Conservation (phyloP, 2,888 invertebrate species). For the Idaea biselata region DNA sequence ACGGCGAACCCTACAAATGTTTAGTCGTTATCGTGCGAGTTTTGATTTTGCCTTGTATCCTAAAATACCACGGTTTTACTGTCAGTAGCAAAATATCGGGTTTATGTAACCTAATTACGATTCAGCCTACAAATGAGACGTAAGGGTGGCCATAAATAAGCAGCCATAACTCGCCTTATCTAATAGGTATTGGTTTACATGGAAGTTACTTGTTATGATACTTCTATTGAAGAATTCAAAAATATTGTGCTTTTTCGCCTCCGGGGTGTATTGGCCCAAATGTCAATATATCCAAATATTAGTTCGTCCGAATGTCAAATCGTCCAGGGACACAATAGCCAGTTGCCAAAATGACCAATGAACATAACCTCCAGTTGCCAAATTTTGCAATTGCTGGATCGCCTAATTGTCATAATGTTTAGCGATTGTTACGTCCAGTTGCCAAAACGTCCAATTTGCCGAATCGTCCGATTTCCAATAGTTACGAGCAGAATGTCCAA, state of each 20-base stretch:
- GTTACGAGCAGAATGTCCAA: too few relatives aligned
- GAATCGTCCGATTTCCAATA: too few relatives aligned
- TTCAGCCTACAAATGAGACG: slow-evolving; percentile 1
- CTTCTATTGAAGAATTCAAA: neutral
- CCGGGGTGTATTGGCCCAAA: too few relatives aligned
- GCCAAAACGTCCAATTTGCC: too few relatives aligned
- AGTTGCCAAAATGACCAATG: too few relatives aligned
- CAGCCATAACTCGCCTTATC: neutral
- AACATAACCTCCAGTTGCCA: too few relatives aligned
- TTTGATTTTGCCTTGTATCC: slow-evolving; percentile 40
- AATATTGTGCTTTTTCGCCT: neutral
- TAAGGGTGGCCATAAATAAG: neutral
- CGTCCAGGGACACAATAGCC: too few relatives aligned
- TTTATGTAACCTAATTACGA: slow-evolving; percentile 1
- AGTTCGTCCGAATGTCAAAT: too few relatives aligned
- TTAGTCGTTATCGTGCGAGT: slow-evolving; percentile 49
- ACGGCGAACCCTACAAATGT: slow-evolving; percentile 54
- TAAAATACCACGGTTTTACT: slow-evolving; percentile 30
- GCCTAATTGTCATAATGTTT: too few relatives aligned
- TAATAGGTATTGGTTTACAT: neutral
- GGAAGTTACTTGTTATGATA: neutral
- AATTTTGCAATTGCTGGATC: too few relatives aligned
- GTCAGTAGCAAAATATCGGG: slow-evolving; percentile 16
- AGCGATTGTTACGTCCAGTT: too few relatives aligned
- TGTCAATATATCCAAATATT: too few relatives aligned